These are phyloP conservation scores for Heterotis niloticus DNA, from an alignment of 2,113 vertebrate genomes.

Conservation along the genomic window DNA sequence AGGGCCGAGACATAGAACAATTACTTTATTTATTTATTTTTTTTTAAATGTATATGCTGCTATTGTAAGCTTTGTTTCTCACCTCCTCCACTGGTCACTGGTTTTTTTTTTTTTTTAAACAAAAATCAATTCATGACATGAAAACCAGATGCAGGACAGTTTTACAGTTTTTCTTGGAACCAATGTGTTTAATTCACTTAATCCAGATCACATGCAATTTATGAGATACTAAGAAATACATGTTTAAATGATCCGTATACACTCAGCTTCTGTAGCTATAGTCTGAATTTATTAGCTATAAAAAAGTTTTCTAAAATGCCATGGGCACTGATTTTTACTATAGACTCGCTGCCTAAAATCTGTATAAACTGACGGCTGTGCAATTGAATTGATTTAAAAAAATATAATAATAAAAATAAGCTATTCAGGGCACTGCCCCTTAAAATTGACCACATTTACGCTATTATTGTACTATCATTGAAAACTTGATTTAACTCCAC, in stretches of 20 bases:
- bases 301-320: constrained; percentile 51
- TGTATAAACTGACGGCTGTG: constrained; percentile 46
- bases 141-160: background rate
- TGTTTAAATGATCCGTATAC: background rate
- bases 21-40: too few relatives aligned
- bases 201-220: background rate
- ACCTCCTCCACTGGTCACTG: too few relatives aligned
- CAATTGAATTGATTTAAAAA: constrained; percentile 46
- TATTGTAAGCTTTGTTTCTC: too few relatives aligned
- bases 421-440: constrained; percentile 83
- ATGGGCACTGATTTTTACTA: constrained; percentile 70
- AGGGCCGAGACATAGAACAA: too few relatives aligned
- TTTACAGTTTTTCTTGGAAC: constrained; percentile 4
- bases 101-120: too few relatives aligned
- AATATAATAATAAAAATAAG: constrained; percentile 48
- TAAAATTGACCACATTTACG: constrained; percentile 79
- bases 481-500: constrained; percentile 68
- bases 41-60: too few relatives aligned
- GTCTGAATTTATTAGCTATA: background rate
- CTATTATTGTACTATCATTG: constrained; percentile 71
- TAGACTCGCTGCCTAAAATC: constrained; percentile 75
- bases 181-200: background rate
- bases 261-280: background rate
- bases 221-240: constrained; percentile 3
- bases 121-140: background rate